phyloP scores from a whole-genome alignment of 2,888 invertebrate genomes.

The Entomobrya proxima region DNA sequence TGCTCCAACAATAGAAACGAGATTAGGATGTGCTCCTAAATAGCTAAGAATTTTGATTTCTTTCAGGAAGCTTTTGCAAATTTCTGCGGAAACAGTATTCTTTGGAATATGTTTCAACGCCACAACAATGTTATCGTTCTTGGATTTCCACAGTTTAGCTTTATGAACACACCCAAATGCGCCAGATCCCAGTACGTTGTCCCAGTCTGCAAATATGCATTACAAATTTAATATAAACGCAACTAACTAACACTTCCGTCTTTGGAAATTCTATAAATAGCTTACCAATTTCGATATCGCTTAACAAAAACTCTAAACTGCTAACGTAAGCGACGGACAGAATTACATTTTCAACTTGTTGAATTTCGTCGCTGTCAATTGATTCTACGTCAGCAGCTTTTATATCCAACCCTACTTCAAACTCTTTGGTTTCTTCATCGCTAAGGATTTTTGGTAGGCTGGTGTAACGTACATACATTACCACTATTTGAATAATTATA shows the following conservation, averaged over 20 bases:
- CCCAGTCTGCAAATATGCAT: not conserved
- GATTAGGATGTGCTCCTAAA: constrained; percentile 28
- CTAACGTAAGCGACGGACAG: no score
- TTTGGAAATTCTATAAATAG: not conserved
- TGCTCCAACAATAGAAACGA: not conserved
- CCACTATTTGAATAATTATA: not conserved
- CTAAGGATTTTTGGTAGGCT: not conserved
- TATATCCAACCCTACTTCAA: no score
- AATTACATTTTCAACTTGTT: no score
- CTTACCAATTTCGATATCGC: not conserved
- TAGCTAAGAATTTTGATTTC: constrained; percentile 25
- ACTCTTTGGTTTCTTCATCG: not conserved
- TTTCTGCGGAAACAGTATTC: not conserved
- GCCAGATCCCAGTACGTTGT: not conserved
- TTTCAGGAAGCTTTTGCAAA: not conserved
- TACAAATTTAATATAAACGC: not conserved
- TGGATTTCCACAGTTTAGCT: not conserved
- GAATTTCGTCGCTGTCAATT: no score
- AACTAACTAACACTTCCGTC: not conserved
- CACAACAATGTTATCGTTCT: not conserved
- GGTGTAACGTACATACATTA: no score
- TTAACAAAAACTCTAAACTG: not conserved
- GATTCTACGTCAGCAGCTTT: no score
- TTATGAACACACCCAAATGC: constrained; percentile 25
- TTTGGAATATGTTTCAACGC: not conserved